phyloP scores from a whole-genome alignment of 37 sponge, comb jelly and placozoan genomes.

The Geodia barretti region DNA sequence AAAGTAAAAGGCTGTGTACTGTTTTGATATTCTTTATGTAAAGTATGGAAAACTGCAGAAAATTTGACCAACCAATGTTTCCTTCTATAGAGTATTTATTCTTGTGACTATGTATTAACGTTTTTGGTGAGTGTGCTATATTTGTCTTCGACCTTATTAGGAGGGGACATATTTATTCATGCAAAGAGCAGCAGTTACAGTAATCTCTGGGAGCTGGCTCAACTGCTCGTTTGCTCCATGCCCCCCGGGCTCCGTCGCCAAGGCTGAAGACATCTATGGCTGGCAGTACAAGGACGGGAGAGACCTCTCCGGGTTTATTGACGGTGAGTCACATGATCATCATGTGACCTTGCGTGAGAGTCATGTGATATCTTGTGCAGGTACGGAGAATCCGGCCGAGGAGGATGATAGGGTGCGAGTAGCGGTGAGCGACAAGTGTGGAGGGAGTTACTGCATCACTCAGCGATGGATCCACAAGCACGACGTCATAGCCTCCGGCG shows the following conservation, averaged over 20 bases:
- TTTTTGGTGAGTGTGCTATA: no score
- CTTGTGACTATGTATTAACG: no score
- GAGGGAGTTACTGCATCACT: slow-evolving; percentile 66
- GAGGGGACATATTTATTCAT: slow-evolving; percentile 70
- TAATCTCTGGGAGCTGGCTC: slow-evolving; percentile 47
- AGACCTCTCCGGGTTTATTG: slow-evolving; percentile 64
- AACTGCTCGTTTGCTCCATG: slow-evolving; percentile 21
- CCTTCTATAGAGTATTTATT: no score
- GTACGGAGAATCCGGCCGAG: slow-evolving; percentile 72
- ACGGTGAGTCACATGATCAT: slow-evolving; percentile 54
- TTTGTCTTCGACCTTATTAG: no score
- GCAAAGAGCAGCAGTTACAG: slow-evolving; percentile 60
- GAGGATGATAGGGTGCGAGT: slow-evolving; percentile 48
- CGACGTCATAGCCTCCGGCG: slow-evolving; percentile 36
- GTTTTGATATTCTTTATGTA: no score
- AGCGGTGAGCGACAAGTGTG: slow-evolving; percentile 39
- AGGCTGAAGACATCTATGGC: slow-evolving; percentile 58
- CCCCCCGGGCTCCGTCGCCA: slow-evolving; percentile 31
- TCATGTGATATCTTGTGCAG: background rate
- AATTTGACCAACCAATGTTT: no score
- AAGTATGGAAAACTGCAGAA: no score
- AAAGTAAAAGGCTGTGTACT: no score
- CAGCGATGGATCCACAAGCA: slow-evolving; percentile 62
- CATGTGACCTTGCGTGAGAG: background rate
- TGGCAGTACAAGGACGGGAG: slow-evolving; percentile 7